Evolutionary conservation across 2,797 vertebrate species (phyloP).

Genomic region (Ctenosaura bakeri): DNA sequence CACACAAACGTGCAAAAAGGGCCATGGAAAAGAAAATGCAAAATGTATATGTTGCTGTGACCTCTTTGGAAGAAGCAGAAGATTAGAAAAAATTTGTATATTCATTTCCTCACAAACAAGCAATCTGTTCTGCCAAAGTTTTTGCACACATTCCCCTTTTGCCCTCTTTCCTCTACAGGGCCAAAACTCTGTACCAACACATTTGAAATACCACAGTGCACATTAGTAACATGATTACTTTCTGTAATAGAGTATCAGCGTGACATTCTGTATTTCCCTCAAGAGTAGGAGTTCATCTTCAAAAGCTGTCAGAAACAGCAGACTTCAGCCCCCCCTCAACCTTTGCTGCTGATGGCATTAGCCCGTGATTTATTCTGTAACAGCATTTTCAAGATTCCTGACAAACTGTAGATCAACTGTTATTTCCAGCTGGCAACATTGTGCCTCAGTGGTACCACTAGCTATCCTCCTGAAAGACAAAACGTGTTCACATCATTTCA

Average conservation of each 20-base stretch:
- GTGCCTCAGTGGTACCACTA: slow-evolving; percentile 40
- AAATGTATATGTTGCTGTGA: not conserved
- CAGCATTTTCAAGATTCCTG: slow-evolving; percentile 31
- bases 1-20: too few relatives aligned
- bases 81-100: not conserved
- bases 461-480: slow-evolving; percentile 41
- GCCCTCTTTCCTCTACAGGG: not conserved
- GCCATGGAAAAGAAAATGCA: not conserved
- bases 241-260: not conserved
- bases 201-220: slow-evolving; percentile 24
- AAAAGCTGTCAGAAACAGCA: slow-evolving; percentile 28
- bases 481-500: slow-evolving; percentile 61
- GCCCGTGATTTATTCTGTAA: slow-evolving; percentile 11
- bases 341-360: slow-evolving; percentile 13
- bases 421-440: slow-evolving; percentile 39
- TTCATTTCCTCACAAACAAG: rapidly evolving
- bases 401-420: slow-evolving; percentile 29
- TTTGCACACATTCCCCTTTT: not conserved
- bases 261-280: slow-evolving; percentile 32
- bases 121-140: not conserved
- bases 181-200: not conserved
- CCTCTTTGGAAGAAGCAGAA: not conserved
- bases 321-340: not conserved
- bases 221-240: not conserved
- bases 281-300: slow-evolving; percentile 18